Conservation (phyloP, 1,140 invertebrate genomes). For the Drosophila triauraria region DNA sequence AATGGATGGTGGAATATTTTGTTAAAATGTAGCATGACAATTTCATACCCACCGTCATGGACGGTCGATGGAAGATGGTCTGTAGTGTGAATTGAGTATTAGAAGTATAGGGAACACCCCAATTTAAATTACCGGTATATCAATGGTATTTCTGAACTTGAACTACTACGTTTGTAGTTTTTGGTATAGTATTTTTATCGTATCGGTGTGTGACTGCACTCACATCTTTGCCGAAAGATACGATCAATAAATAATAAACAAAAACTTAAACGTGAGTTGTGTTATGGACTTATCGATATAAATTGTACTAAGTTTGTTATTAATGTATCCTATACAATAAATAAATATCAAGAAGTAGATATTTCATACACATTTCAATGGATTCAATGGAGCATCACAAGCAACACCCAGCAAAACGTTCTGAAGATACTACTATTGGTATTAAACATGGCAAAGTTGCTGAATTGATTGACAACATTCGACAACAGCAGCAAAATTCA, state of each 20-base stretch:
- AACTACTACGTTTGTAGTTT: too few relatives aligned
- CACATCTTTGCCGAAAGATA: neutral
- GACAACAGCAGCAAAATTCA: slow-evolving; percentile 31
- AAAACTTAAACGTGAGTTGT: neutral
- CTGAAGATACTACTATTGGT: slow-evolving; percentile 12
- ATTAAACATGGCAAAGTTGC: slow-evolving; percentile 50
- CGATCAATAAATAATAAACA: neutral
- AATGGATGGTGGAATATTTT: too few relatives aligned
- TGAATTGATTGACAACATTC: slow-evolving; percentile 51
- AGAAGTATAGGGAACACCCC: too few relatives aligned
- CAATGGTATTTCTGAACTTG: too few relatives aligned
- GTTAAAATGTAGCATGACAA: too few relatives aligned
- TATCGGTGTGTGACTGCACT: too few relatives aligned
- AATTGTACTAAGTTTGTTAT: neutral
- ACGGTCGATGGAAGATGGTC: too few relatives aligned
- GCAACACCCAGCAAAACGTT: neutral
- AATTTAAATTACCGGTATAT: too few relatives aligned
- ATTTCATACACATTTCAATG: slow-evolving; percentile 7
- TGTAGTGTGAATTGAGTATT: too few relatives aligned
- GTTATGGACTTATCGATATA: neutral
- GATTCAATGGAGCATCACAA: slow-evolving; percentile 30
- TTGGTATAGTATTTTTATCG: too few relatives aligned
- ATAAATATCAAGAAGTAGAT: neutral
- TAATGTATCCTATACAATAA: too few relatives aligned
- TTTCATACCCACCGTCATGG: too few relatives aligned